phyloP scores from a whole-genome alignment of 2,797 vertebrate genomes.

The Rallus crepitans region DNA sequence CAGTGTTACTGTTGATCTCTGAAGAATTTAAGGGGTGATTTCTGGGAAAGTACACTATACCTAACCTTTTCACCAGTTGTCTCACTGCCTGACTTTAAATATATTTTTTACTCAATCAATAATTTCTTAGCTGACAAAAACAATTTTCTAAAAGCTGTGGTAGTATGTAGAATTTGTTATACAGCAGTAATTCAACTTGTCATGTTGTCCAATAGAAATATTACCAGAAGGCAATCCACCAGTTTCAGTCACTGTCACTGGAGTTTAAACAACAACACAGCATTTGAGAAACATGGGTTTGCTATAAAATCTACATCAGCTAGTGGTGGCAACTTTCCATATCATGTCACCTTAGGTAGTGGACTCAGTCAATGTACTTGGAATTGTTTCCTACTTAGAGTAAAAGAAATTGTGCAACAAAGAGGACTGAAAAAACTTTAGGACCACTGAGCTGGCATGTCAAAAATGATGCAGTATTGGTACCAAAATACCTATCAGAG shows the following conservation, averaged over 20 bases:
- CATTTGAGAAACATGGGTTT: constrained; percentile 50
- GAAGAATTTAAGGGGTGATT: not conserved
- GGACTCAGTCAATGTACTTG: constrained; percentile 9
- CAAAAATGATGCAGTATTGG: not conserved
- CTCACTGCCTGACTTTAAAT: constrained; percentile 58
- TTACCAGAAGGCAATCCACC: constrained; percentile 63
- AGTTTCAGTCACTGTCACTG: constrained; percentile 59
- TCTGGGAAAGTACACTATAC: constrained; percentile 9
- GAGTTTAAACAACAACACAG: constrained; percentile 43
- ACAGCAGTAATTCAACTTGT: constrained; percentile 66
- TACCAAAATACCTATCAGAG: not conserved
- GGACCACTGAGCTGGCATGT: not conserved
- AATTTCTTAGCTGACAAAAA: constrained; percentile 72
- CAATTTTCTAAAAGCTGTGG: constrained; percentile 63
- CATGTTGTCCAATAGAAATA: constrained; percentile 64
- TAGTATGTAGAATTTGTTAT: constrained; percentile 67
- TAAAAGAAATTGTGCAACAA: not conserved
- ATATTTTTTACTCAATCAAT: constrained; percentile 65
- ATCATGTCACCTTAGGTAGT: constrained; percentile 18
- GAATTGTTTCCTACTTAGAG: constrained; percentile 15
- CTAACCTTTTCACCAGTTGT: constrained; percentile 47
- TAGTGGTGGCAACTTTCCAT: not conserved
- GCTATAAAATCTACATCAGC: constrained; percentile 25
- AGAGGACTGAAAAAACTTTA: not conserved
- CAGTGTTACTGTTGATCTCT: not conserved